Conservation (phyloP, 2,888 invertebrate genomes). For the Tiliacea aurago region DNA sequence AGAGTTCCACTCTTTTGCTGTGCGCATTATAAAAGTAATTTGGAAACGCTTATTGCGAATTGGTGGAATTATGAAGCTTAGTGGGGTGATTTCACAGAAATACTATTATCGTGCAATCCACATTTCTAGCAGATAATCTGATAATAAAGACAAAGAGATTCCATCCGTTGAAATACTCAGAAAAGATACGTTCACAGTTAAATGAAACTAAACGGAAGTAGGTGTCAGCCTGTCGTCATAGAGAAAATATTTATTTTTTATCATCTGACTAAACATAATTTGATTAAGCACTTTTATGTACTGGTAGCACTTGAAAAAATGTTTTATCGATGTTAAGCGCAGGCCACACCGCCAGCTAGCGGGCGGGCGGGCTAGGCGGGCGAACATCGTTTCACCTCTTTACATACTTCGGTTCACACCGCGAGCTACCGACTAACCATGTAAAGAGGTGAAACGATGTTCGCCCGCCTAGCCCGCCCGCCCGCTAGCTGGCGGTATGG, state of each 20-base stretch:
- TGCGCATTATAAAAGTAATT: no score
- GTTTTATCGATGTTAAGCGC: slow-evolving; percentile 1
- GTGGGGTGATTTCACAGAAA: neutral
- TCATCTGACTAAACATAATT: slow-evolving; percentile 35
- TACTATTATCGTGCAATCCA: neutral
- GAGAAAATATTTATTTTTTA: slow-evolving; percentile 43
- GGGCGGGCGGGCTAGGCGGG: no score
- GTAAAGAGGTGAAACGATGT: no score
- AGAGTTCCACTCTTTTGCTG: no score
- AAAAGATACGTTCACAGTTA: slow-evolving; percentile 28
- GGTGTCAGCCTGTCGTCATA: slow-evolving; percentile 20
- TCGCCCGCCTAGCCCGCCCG: no score
- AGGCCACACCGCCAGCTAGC: no score
- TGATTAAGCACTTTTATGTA: slow-evolving; percentile 41
- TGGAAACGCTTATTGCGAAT: no score
- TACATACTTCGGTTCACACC: no score
- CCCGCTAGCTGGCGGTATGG: no score
- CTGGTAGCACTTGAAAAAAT: slow-evolving; percentile 7
- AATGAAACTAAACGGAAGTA: slow-evolving; percentile 23
- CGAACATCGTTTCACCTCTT: no score
- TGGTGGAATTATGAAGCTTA: no score
- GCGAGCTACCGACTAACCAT: no score
- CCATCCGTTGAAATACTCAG: slow-evolving; percentile 16
- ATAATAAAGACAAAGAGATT: slow-evolving; percentile 11
- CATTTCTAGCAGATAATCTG: slow-evolving; percentile 10